Percentiles rank a stretch among this genome's conserved stretches.
These are phyloP conservation scores for Symphodus melops DNA, from an alignment of 2,113 vertebrate species.

Conservation along the genomic window DNA sequence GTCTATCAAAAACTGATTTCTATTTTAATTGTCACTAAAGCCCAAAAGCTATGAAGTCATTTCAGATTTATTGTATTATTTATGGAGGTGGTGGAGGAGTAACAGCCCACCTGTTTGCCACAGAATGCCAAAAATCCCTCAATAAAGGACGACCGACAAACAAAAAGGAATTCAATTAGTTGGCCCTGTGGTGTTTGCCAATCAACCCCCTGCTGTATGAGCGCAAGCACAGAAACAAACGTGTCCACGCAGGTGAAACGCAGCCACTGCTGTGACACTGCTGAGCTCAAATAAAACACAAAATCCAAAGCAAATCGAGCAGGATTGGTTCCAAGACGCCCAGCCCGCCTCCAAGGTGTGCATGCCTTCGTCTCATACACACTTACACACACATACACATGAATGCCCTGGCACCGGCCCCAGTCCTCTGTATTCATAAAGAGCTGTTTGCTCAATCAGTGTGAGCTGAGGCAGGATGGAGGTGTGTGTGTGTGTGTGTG, in stretches of 20 bases:
- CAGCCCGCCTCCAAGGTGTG: conserved; percentile 1
- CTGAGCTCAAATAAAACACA: conserved; percentile 40
- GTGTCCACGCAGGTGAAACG: conserved; percentile 3
- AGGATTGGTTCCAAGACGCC: conserved; percentile 45
- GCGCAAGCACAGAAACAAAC: conserved; percentile 32
- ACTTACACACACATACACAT: conserved; percentile 36
- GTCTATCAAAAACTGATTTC: conserved; percentile 25
- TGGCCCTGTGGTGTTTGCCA: conserved; percentile 56
- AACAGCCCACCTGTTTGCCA: conserved; percentile 75
- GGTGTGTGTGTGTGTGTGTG: no score
- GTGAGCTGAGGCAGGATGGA: conserved; percentile 32
- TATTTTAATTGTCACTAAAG: conserved; percentile 57
- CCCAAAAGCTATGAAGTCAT: conserved; percentile 63
- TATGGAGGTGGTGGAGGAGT: conserved; percentile 49
- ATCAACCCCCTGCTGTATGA: conserved; percentile 58
- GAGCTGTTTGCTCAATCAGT: conserved; percentile 71
- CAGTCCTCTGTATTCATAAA: conserved; percentile 64
- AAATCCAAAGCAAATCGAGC: conserved; percentile 39
- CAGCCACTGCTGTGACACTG: conserved; percentile 1
- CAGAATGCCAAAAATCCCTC: conserved; percentile 67
- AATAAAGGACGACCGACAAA: conserved; percentile 73
- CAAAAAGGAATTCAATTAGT: conserved; percentile 77
- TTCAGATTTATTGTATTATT: conserved; percentile 70
- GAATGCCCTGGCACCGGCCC: conserved; percentile 38
- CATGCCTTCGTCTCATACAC: conserved; percentile 14